Evolutionary conservation across 2,888 invertebrate species (phyloP).

Genomic region (Dendrolimus houi): DNA sequence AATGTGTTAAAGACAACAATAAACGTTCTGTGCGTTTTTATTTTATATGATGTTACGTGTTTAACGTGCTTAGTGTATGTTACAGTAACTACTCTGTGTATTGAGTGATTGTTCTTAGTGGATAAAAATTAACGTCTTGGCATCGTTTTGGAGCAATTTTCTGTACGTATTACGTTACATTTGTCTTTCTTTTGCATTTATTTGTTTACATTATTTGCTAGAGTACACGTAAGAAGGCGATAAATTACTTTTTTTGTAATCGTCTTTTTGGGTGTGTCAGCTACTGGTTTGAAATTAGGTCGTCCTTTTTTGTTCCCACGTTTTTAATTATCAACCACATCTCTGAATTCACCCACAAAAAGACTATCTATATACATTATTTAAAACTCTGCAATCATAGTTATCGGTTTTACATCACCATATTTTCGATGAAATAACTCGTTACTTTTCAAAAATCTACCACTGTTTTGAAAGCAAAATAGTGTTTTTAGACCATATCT

Average conservation of each 20-base stretch:
- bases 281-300: constrained; percentile 31
- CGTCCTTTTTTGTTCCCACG: constrained; percentile 37
- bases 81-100: constrained; percentile 40
- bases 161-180: constrained; percentile 51
- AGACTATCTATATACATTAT: too few relatives aligned
- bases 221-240: constrained; percentile 20
- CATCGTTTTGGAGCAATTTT: constrained; percentile 45
- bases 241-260: constrained; percentile 23
- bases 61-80: constrained; percentile 67
- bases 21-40: constrained; percentile 54
- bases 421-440: too few relatives aligned
- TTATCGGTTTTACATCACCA: too few relatives aligned
- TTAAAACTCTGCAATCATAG: too few relatives aligned
- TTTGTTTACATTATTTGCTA: constrained; percentile 34
- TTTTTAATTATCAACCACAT: constrained; percentile 5
- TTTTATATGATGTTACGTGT: constrained; percentile 56
- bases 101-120: constrained; percentile 56
- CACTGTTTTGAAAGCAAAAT: too few relatives aligned
- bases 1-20: constrained; percentile 55
- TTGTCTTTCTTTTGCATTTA: constrained; percentile 31
- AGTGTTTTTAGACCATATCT: neutral
- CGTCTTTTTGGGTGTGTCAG: constrained; percentile 61
- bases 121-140: constrained; percentile 38
- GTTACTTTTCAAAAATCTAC: too few relatives aligned
- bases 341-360: neutral